These are phyloP conservation scores for Eristalis pertinax DNA, from an alignment of 2,888 invertebrate species.

Conservation along the genomic window DNA sequence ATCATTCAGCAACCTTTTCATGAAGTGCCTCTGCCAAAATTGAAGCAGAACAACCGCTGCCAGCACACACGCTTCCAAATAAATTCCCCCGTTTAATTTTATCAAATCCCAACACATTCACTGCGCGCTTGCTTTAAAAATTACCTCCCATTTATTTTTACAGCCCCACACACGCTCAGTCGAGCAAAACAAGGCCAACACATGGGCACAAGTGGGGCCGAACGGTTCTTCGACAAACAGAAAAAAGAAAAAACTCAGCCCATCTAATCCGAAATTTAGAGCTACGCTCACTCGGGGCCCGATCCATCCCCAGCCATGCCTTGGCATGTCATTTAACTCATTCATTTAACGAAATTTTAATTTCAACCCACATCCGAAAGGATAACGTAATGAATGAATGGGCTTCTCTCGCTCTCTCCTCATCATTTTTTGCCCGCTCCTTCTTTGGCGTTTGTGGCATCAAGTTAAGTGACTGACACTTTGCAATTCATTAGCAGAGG, in stretches of 20 bases:
- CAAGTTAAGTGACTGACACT: constrained; percentile 52
- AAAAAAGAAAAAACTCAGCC: background rate
- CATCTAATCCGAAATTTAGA: constrained; percentile 16
- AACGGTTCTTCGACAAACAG: background rate
- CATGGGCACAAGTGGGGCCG: background rate
- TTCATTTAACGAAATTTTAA: constrained; percentile 33
- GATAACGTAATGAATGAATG: constrained; percentile 20
- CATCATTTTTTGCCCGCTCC: background rate
- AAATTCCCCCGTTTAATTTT: constrained; percentile 21
- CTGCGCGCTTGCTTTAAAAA: constrained; percentile 17
- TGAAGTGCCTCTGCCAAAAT: background rate
- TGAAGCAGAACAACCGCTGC: background rate
- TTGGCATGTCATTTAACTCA: constrained; percentile 6
- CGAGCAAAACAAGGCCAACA: background rate
- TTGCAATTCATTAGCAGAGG: constrained; percentile 46
- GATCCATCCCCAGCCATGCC: constrained; percentile 19
- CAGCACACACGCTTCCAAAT: background rate
- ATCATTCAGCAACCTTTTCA: background rate
- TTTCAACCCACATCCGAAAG: constrained; percentile 26
- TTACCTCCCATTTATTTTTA: constrained; percentile 50
- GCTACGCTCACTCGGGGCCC: background rate
- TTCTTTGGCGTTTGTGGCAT: background rate
- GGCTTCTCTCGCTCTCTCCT: background rate
- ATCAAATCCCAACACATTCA: constrained; percentile 13
- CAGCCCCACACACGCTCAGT: background rate